Evolutionary conservation across 1,140 invertebrate genomes (phyloP).

Genomic region (Drosophila pseudoobscura): DNA sequence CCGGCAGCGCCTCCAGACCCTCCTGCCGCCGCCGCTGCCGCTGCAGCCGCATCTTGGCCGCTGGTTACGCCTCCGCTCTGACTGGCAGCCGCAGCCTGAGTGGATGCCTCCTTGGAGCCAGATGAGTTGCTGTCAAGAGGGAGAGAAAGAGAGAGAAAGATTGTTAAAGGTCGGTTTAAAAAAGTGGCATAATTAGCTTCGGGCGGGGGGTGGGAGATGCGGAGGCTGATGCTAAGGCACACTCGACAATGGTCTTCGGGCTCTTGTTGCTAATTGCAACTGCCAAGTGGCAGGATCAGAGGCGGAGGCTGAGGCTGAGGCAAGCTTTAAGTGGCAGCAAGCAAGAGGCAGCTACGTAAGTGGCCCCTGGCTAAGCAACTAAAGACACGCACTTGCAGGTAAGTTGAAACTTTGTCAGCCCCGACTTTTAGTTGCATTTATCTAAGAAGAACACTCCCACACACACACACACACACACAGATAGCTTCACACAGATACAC

Average conservation of each 20-base stretch:
- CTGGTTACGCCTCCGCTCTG: conserved; percentile 66
- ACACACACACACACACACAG: conserved; percentile 1
- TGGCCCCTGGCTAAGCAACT: conserved; percentile 40
- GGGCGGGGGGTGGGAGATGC: too few relatives aligned
- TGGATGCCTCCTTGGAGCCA: conserved; percentile 82
- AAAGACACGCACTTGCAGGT: conserved; percentile 45
- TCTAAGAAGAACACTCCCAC: conserved; percentile 30
- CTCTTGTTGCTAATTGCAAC: conserved; percentile 57
- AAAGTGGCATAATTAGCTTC: conserved; percentile 48
- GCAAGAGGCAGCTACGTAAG: conserved; percentile 30
- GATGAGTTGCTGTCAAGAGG: conserved; percentile 76
- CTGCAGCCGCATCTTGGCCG: conserved; percentile 47
- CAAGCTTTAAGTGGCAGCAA: conserved; percentile 42
- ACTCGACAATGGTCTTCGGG: conserved; percentile 47
- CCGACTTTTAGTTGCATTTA: conserved; percentile 49
- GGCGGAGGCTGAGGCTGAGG: background rate
- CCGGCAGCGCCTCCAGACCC: conserved; percentile 28
- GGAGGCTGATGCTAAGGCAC: background rate
- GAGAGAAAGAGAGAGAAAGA: background rate
- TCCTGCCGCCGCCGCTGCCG: conserved; percentile 7
- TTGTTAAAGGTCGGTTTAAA: conserved; percentile 27
- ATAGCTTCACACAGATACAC: conserved; percentile 1
- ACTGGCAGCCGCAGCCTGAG: conserved; percentile 58
- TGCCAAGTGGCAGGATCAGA: conserved; percentile 36
- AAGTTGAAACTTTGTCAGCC: conserved; percentile 50